Percentiles rank a stretch among this genome's conserved stretches.
Conservation (phyloP, 1,140 invertebrate genomes). For the Zophobas morio region DNA sequence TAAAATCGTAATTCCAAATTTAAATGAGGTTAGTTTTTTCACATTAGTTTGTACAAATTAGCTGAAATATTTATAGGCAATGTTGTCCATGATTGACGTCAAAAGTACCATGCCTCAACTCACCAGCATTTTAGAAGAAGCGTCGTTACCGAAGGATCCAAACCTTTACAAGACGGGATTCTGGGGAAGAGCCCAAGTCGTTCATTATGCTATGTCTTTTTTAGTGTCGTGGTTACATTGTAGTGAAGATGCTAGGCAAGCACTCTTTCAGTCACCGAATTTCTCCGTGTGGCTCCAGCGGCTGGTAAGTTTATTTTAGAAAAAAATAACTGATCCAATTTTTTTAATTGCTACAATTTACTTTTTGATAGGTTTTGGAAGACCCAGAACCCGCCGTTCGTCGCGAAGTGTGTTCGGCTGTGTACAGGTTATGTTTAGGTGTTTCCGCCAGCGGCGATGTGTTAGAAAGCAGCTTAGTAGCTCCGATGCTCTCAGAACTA, state of each 20-base stretch:
- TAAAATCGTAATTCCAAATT: constrained; percentile 63
- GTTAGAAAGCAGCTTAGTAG: constrained; percentile 74
- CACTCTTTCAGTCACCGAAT: constrained; percentile 77
- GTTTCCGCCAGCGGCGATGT: constrained; percentile 74
- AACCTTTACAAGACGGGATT: constrained; percentile 90
- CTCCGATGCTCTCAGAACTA: constrained; percentile 85
- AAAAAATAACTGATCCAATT: too few relatives aligned
- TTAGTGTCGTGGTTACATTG: constrained; percentile 89
- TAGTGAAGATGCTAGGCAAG: constrained; percentile 75
- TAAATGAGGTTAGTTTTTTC: constrained; percentile 59
- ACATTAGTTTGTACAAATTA: constrained; percentile 53
- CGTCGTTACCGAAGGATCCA: constrained; percentile 82
- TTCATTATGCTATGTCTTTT: constrained; percentile 87
- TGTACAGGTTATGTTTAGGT: constrained; percentile 89
- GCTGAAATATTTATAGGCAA: constrained; percentile 80
- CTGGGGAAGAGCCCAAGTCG: constrained; percentile 82
- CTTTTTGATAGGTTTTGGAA: constrained; percentile 75
- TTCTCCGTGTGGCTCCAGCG: constrained; percentile 82
- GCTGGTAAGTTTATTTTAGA: constrained; percentile 69
- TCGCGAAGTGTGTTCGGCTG: constrained; percentile 89
- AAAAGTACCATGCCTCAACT: constrained; percentile 86
- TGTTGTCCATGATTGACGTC: constrained; percentile 87
- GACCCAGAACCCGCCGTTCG: constrained; percentile 89
- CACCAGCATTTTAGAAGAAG: constrained; percentile 90
- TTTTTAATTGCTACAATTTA: too few relatives aligned